Base-by-base conservation (phyloP, 2,797 vertebrate species). In the Sebastes oblongus region DNA sequence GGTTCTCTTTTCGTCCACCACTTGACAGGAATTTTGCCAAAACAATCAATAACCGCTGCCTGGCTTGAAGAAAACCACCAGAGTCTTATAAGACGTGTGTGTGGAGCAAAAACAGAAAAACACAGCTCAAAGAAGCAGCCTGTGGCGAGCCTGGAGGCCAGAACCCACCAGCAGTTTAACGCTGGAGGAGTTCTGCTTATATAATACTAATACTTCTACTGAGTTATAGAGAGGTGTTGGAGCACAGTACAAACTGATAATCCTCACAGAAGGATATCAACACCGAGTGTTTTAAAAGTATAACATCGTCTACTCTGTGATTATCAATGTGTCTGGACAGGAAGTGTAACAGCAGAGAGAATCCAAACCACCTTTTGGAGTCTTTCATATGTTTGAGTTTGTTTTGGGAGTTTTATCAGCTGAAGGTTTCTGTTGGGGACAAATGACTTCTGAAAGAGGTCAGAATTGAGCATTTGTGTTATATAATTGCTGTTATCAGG, bases 31-130 rank as follows among this genome's bases (percentile, higher is more conserved):
- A 75, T 42, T 82, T 82, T 14, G 18, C 69, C 60, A 59, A 77
- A 86, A 61, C 59, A 62, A 84, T 88, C 88, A 59, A 82, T 86
- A 78, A 22, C 64, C 78, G 8, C 52, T 50, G 65, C 66, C 62
- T 13, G 46, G 67, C 66, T 52, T 56, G 22, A 18, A 54, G n/a
- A 52, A 14, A 70, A 62, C 13, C 18, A 30, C 12, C 69, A 14
- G 10, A 36, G 39, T 60, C 66, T 50, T 50, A 22, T 8, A 54
- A 16, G 50, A 54, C 36, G 36, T 39, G 22, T 50, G 73, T 46
- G n/a, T 56, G 39, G 60, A 59, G 72, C 22, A n/a, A 42, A 70
- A 76, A 77, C 32, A 77, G 66, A 61, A 71, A 75, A 80, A 71
- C 29, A 22, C 67, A 72, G 24, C 65, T 80, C 58, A 70, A 75